Base-by-base conservation (phyloP, 2,797 vertebrate genomes). In the Peromyscus attwateri region DNA sequence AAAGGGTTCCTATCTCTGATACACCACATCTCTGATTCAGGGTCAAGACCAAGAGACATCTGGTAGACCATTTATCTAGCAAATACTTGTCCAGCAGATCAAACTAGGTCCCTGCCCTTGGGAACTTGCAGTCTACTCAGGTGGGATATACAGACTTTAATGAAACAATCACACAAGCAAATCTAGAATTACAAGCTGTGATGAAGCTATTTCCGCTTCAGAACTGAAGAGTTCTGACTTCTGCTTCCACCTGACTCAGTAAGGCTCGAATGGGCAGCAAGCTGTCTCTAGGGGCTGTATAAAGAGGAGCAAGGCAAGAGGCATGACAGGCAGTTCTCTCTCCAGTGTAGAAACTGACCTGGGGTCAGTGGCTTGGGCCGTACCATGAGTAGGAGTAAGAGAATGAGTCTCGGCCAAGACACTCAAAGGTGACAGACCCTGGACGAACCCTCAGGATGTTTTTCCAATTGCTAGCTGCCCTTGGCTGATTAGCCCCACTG, bases 1-100 rank as follows among this genome's bases (percentile, higher is more conserved):
- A 98, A 97, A 97, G 95, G n/a, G 89, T 70, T 97, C 94, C 96
- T 40, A 68, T 83, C 57, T 93, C 91, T 87, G 85, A 93, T 55
- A 79, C 2, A 66, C 19, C 29, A 3, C 1, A 12, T 94, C 87
- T 57, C 29, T 25, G 52, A 49, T 27, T 11, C n/a, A 40, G 64
- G 64, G 62, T 46, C 75, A 95, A 94, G 75, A 95, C 10, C 3
- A 79, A 55, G 49, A 88, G 76, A 80, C 7, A 16, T 37, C 66
- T 17, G 16, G 37, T 29, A 80, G 81, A 75, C n/a, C 31, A 81
- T n/a, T 89, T 77, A 55, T 4, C 91, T 31, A 73, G 57, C 49
- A 82, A 88, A 52, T n/a, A 87, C 37, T 87, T 88, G 43, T 49
- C 76, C 5, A 95, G 37, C n/a, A 62, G 46, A 70, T 57, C 19